Conservation (phyloP, 2,797 vertebrate species). For the Craterocephalus amniculus region DNA sequence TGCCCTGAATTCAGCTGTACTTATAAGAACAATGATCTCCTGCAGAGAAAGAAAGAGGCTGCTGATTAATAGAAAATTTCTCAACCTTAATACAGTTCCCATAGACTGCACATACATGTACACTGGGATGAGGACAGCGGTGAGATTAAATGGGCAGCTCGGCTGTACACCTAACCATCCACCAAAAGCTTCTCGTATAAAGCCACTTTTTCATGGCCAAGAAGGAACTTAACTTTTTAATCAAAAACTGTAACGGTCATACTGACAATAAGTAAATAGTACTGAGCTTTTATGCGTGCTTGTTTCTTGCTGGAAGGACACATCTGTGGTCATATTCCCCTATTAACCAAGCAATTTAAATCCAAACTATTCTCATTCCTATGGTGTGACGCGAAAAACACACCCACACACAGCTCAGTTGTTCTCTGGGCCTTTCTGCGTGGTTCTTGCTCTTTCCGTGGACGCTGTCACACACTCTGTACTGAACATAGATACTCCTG, state of each 20-base stretch:
- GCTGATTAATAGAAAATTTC: too few species aligned
- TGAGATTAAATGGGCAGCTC: too few species aligned
- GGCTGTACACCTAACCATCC: too few species aligned
- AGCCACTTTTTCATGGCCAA: background rate
- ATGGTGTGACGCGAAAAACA: background rate
- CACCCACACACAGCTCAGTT: background rate
- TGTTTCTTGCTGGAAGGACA: background rate
- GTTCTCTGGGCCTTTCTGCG: background rate
- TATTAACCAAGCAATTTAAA: background rate
- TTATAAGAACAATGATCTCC: too few species aligned
- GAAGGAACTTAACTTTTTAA: too few species aligned
- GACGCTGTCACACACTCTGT: slow-evolving; percentile 11
- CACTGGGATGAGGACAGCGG: too few species aligned
- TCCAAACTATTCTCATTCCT: background rate
- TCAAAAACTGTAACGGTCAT: too few species aligned
- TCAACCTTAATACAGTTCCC: too few species aligned
- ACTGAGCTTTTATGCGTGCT: background rate
- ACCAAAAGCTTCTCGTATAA: background rate
- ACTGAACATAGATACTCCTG: slow-evolving; percentile 10
- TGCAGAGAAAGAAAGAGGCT: too few species aligned
- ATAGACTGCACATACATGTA: too few species aligned
- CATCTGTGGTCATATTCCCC: background rate
- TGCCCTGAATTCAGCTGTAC: too few species aligned
- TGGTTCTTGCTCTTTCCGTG: slow-evolving; percentile 10
- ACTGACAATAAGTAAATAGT: background rate